Conservation (phyloP, 2,113 vertebrate species). For the Varanus salvator region DNA sequence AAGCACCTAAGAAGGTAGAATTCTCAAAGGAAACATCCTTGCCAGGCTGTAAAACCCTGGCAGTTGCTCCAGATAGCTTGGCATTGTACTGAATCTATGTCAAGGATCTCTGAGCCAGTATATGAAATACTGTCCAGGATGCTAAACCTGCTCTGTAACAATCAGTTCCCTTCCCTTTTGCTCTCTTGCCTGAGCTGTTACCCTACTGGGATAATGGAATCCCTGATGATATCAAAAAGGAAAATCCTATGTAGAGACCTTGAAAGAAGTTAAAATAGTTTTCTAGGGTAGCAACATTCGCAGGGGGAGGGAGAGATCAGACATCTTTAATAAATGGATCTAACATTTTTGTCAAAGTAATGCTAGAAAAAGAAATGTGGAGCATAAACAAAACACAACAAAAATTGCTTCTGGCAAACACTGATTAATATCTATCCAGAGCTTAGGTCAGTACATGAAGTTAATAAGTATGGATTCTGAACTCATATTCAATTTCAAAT, state of each 20-base stretch:
- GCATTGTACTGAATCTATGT: neutral
- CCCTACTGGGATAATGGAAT: neutral
- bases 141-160: neutral
- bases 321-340: neutral
- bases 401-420: neutral
- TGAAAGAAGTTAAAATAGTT: neutral
- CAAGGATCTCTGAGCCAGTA: neutral
- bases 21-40: neutral
- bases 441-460: neutral
- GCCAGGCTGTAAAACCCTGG: neutral
- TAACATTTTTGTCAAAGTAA: neutral
- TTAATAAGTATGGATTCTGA: neutral
- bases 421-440: neutral
- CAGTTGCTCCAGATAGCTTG: neutral
- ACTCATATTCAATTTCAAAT: constrained; percentile 29
- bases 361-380: neutral
- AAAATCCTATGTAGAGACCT: neutral
- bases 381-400: neutral
- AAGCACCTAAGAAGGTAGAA: neutral
- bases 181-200: neutral
- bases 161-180: neutral
- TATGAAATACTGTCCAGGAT: neutral
- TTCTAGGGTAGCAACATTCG: neutral
- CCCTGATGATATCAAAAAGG: neutral
- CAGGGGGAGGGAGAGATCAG: neutral